Conservation (phyloP, 2,888 invertebrate genomes). For the Heliothis peltigera region DNA sequence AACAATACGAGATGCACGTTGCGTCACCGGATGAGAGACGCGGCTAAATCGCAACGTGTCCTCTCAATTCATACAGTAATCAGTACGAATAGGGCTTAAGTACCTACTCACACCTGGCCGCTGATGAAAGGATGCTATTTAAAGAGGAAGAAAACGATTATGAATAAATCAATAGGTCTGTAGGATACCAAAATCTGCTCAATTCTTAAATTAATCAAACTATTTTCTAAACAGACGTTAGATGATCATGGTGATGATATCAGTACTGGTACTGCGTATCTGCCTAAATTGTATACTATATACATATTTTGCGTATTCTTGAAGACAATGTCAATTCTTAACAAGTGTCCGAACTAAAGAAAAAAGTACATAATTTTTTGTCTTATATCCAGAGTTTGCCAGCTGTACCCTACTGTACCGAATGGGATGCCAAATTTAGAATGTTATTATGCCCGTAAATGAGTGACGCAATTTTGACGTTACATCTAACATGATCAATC, state of each 20-base stretch:
- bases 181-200: too few relatives aligned
- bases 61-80: slow-evolving; percentile 14
- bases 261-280: too few relatives aligned
- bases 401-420: too few relatives aligned
- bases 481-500: slow-evolving; percentile 31
- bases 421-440: slow-evolving; percentile 26
- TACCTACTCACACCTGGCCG: slow-evolving; percentile 18
- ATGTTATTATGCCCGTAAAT: slow-evolving; percentile 58
- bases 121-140: slow-evolving; percentile 4
- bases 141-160: neutral
- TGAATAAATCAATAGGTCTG: neutral
- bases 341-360: too few relatives aligned
- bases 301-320: too few relatives aligned
- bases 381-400: too few relatives aligned
- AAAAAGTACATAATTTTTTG: too few relatives aligned
- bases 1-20: slow-evolving; percentile 54
- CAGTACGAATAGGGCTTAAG: slow-evolving; percentile 4
- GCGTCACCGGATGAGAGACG: slow-evolving; percentile 69
- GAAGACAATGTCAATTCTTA: too few relatives aligned
- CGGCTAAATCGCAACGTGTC: slow-evolving; percentile 49
- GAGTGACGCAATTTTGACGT: slow-evolving; percentile 68
- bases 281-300: too few relatives aligned
- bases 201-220: too few relatives aligned
- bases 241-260: too few relatives aligned
- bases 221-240: too few relatives aligned